phyloP scores from a whole-genome alignment of 2,888 invertebrate genomes.

The Andrena marginata region DNA sequence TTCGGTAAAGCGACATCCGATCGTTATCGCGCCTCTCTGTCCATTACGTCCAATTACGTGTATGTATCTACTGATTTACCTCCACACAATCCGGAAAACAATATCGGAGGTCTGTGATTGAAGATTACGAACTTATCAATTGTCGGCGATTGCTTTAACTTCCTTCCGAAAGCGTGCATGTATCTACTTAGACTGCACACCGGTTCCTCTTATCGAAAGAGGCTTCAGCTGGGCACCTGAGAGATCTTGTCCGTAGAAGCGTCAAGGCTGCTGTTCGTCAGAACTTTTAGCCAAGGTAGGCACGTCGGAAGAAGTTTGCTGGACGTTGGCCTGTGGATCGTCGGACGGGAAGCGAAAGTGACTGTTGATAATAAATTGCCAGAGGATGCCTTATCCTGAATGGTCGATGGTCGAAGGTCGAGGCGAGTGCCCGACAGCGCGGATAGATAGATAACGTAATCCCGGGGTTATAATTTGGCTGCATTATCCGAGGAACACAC shows the following conservation, averaged over 20 bases:
- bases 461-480: slow-evolving; percentile 72
- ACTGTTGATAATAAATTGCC: slow-evolving; percentile 50
- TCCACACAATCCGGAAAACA: neutral
- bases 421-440: slow-evolving; percentile 44
- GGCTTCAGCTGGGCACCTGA: neutral
- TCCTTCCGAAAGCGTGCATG: too few relatives aligned
- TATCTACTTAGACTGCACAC: too few relatives aligned
- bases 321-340: neutral
- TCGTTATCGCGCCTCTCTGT: slow-evolving; percentile 5
- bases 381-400: neutral
- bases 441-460: slow-evolving; percentile 71
- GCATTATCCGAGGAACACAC: slow-evolving; percentile 65
- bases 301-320: neutral
- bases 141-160: too few relatives aligned
- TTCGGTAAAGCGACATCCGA: slow-evolving; percentile 15
- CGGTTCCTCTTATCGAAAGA: neutral
- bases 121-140: neutral
- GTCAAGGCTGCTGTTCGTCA: neutral
- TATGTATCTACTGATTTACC: neutral
- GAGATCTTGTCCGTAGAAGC: neutral
- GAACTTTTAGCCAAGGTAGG: neutral
- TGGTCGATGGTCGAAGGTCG: slow-evolving; percentile 35
- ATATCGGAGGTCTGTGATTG: neutral
- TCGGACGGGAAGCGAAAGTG: neutral
- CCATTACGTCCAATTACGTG: neutral